Percentiles rank a stretch among this genome's conserved stretches.
phyloP scores from a whole-genome alignment of 2,888 invertebrate species.

The Eilema depressum region DNA sequence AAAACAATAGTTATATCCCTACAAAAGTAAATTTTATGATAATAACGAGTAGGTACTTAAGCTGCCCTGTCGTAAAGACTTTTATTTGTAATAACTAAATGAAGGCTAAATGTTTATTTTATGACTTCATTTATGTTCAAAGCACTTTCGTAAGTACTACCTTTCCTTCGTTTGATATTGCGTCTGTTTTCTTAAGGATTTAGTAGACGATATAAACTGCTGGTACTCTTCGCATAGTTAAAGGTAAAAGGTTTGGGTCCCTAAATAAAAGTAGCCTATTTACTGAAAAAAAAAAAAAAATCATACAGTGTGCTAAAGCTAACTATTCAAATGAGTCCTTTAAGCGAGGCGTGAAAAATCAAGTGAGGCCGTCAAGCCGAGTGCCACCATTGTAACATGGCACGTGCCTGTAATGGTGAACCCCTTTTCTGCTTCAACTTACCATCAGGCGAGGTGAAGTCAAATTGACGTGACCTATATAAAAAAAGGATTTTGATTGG shows the following conservation, averaged over 20 bases:
- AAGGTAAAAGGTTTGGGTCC: not conserved
- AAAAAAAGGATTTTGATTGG: too few species aligned
- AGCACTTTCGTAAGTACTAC: not conserved
- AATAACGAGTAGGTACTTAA: slow-evolving; percentile 8
- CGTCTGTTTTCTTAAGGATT: not conserved
- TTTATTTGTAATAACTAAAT: slow-evolving; percentile 5
- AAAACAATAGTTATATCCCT: slow-evolving; percentile 13
- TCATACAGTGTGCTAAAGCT: too few species aligned
- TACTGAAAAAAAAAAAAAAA: too few species aligned
- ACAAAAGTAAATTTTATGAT: slow-evolving; percentile 6
- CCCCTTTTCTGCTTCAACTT: too few species aligned
- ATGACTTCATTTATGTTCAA: slow-evolving; percentile 6
- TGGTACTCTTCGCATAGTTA: not conserved
- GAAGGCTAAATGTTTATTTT: slow-evolving; percentile 12
- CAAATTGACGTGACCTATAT: too few species aligned
- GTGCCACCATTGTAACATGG: too few species aligned
- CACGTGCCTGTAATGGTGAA: too few species aligned
- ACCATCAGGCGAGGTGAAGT: too few species aligned
- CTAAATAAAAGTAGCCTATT: too few species aligned
- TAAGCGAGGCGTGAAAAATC: too few species aligned
- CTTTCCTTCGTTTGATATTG: not conserved
- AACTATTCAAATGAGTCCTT: too few species aligned
- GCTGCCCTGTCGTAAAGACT: not conserved
- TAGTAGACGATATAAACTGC: not conserved
- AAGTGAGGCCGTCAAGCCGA: too few species aligned